These are phyloP conservation scores for Argyra leucocephala DNA, from an alignment of 2,888 invertebrate species.

Conservation along the genomic window DNA sequence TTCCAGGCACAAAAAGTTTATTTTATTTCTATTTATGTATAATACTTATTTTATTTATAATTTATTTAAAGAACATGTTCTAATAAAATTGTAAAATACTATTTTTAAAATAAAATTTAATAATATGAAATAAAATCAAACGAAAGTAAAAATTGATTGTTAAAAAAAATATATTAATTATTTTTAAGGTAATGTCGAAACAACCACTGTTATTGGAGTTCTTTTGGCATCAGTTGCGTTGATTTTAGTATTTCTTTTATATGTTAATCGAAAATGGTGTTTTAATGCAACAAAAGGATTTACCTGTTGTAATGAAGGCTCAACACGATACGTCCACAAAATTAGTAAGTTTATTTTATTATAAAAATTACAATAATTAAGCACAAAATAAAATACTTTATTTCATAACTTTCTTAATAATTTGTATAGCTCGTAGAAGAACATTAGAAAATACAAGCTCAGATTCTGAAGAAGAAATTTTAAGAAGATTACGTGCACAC, in stretches of 20 bases:
- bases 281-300: slow-evolving; percentile 53
- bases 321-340: slow-evolving; percentile 40
- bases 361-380: too few relatives aligned
- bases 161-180: too few relatives aligned
- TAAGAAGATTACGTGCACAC: slow-evolving; percentile 49
- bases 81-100: too few relatives aligned
- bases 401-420: slow-evolving; percentile 8
- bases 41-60: too few relatives aligned
- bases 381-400: not conserved
- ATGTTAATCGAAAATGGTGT: slow-evolving; percentile 71
- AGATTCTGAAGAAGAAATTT: slow-evolving; percentile 64
- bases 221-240: slow-evolving; percentile 75
- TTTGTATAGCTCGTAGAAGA: slow-evolving; percentile 35
- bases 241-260: slow-evolving; percentile 73
- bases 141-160: too few relatives aligned
- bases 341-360: slow-evolving; percentile 34
- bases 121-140: too few relatives aligned
- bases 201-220: slow-evolving; percentile 79
- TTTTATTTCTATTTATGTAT: not conserved
- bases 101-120: too few relatives aligned
- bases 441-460: slow-evolving; percentile 50
- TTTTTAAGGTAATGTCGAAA: slow-evolving; percentile 55
- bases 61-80: too few relatives aligned
- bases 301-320: slow-evolving; percentile 53
- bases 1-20: not conserved